Conservation (phyloP, 2,113 vertebrate species). For the Chelonoidis abingdonii region DNA sequence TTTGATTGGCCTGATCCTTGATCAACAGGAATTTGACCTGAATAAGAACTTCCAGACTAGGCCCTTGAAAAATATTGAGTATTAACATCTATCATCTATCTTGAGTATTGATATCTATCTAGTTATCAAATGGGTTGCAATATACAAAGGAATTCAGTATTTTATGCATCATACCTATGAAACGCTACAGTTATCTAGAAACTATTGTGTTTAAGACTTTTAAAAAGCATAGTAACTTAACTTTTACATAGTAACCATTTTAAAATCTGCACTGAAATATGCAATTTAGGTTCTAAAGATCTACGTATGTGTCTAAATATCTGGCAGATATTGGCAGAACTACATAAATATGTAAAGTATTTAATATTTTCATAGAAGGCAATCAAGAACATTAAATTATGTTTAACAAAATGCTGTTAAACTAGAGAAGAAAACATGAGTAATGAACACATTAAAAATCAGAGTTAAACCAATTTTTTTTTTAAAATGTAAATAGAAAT, state of each 20-base stretch:
- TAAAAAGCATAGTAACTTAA: neutral
- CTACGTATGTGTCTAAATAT: neutral
- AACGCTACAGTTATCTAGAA: neutral
- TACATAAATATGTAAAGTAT: neutral
- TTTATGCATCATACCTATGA: neutral
- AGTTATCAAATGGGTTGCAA: neutral
- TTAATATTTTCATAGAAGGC: neutral
- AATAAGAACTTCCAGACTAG: neutral
- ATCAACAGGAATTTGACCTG: neutral
- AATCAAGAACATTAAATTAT: neutral
- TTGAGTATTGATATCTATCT: neutral
- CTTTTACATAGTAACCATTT: neutral
- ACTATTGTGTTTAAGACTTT: neutral
- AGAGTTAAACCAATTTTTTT: neutral
- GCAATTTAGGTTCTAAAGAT: neutral
- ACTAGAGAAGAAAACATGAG: neutral
- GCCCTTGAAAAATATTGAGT: neutral
- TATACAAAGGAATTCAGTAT: neutral
- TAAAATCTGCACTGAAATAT: neutral
- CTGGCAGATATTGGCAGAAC: neutral
- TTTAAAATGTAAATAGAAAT: neutral
- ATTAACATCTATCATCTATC: neutral
- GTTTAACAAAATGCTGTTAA: neutral
- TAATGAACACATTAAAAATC: neutral
- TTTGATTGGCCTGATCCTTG: slow-evolving; percentile 13